A percentile compares a stretch with the other conserved stretches of the same genome.
Evolutionary conservation across 2,888 invertebrate genomes (phyloP).

Genomic region (Aromia moschata): DNA sequence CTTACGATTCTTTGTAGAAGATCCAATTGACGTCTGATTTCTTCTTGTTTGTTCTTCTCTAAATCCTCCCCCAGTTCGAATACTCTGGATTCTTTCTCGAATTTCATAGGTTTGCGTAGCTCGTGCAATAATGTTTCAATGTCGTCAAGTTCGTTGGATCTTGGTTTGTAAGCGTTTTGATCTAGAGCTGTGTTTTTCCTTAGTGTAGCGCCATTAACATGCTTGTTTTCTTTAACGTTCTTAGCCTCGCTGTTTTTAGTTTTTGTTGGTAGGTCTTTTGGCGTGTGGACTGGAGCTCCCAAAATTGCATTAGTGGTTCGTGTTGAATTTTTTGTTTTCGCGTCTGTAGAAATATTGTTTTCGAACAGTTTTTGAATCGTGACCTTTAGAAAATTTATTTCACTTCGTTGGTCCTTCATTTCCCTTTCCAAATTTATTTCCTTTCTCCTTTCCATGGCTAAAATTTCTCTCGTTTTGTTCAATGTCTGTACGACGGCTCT

Average conservation of each 20-base stretch:
- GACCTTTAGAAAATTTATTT: slow-evolving; percentile 37
- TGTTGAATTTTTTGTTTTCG: slow-evolving; percentile 16
- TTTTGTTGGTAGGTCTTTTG: slow-evolving; percentile 18
- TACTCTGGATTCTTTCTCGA: slow-evolving; percentile 41
- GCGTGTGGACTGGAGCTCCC: slow-evolving; percentile 20
- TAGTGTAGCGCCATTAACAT: slow-evolving; percentile 5
- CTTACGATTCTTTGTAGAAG: not conserved
- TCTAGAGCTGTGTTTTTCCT: slow-evolving; percentile 2
- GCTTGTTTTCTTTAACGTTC: slow-evolving; percentile 3
- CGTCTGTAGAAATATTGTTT: slow-evolving; percentile 6
- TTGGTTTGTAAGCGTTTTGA: slow-evolving; percentile 5
- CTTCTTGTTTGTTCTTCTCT: slow-evolving; percentile 29
- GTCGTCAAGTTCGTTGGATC: slow-evolving; percentile 32
- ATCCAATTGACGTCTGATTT: not conserved
- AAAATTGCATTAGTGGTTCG: slow-evolving; percentile 20
- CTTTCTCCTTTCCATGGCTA: slow-evolving; percentile 39
- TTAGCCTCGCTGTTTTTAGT: not conserved
- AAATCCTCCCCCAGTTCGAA: slow-evolving; percentile 39
- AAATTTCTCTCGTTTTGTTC: slow-evolving; percentile 41
- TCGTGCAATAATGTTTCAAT: slow-evolving; percentile 20
- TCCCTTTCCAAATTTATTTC: slow-evolving; percentile 44
- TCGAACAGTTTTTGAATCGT: slow-evolving; percentile 34
- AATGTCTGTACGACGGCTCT: slow-evolving; percentile 36
- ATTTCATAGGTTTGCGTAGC: slow-evolving; percentile 23
- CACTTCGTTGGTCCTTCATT: slow-evolving; percentile 42